Evolutionary conservation across 2,888 invertebrate genomes (phyloP), one percentile per base, ranked within the genome.

Genomic region (Diplolepis rosae): DNA sequence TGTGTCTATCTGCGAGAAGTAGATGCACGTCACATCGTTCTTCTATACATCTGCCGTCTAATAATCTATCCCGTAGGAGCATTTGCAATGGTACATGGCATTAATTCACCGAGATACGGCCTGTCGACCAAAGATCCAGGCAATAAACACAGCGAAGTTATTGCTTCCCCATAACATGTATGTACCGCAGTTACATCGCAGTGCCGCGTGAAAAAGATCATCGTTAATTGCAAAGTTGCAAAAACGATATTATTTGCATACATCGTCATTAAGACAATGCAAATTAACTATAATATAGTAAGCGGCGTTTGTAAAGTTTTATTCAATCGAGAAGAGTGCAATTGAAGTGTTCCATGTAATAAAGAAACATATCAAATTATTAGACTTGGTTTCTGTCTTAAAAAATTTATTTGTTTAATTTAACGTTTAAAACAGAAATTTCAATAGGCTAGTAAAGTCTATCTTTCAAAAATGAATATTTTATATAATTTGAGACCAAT

Each of bases 61-160:
- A 52, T 52, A 52, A 52, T 52, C 52, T 52, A 52, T 52, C 52
- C 52, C 28, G 52, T 52, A 28, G 52, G 52, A 28, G 52, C 52
- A 52, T 52, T 52, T 52, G 30, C 52, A 52, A 52, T 52, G 28
- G 6, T 52, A 30, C 52, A 54, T 15, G 45, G 48, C 45, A 45
- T 45, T 39, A 69, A 70, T 70, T 52, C 27, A 30, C 50, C 54
- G 65, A 66, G 66, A 65, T 61, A 61, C 61, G 54, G 70, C 66
- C 71, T 66, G 70, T 73, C 70, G 68, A 65, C 71, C 52, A 71
- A 73, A 71, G 67, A 67, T 68, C 68, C 52, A 48, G 72, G 72
- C 61, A 72, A 70, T 74, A 74, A 72, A 74, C 74, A 65, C 70
- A 68, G 68, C 30, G 27, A 70, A 70, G 69, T 74, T 74, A 71